Base-by-base conservation (phyloP, 2,888 invertebrate genomes). In the Disparrhopalites patrizii region DNA sequence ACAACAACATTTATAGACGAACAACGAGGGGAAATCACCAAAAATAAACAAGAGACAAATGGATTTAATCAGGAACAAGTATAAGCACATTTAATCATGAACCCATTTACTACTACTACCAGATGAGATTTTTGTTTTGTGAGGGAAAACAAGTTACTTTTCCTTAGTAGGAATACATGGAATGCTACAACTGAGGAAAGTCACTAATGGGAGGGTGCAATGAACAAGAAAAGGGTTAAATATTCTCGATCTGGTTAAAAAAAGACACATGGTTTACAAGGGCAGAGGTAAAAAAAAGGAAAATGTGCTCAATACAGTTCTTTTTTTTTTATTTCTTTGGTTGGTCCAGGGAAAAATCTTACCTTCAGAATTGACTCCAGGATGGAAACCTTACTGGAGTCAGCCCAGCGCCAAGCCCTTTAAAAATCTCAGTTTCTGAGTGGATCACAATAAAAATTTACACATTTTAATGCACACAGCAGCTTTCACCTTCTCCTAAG, bases 291-390 rank as follows among this genome's bases (percentile, higher is more conserved):
- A n/a, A n/a, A n/a, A n/a, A n/a, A n/a, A n/a, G n/a, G n/a, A 47
- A 47, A 47, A 23, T 47, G 47, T 47, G 25, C 23, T 38, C 18
- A 38, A n/a, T 15, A n/a, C 38, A 38, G 18, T 47, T 47, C 20
- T 47, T 47, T 47, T 23, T 47, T 10, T 47, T 8, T 1, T 47
- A 47, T n/a, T 54, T 15, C 27, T 20, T 30, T 54, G 20, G 31
- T 47, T 47, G 20, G 47, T 47, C 47, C 31, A 55, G n/a, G 55
- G n/a, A 54, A 40, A 23, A 27, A 76, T 76, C 72, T 68, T 75
- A 81, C 80, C 79, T 79, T 78, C 70, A 81, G 78, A 71, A 80
- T 77, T 70, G 78, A 77, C 77, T 81, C 80, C 73, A 81, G 78
- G 74, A 77, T 78, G 76, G 78, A 77, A 66, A 79, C 78, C 73